These are phyloP conservation scores for Apodemus speciosus DNA, from an alignment of 2,113 vertebrate species.

Conservation along the genomic window DNA sequence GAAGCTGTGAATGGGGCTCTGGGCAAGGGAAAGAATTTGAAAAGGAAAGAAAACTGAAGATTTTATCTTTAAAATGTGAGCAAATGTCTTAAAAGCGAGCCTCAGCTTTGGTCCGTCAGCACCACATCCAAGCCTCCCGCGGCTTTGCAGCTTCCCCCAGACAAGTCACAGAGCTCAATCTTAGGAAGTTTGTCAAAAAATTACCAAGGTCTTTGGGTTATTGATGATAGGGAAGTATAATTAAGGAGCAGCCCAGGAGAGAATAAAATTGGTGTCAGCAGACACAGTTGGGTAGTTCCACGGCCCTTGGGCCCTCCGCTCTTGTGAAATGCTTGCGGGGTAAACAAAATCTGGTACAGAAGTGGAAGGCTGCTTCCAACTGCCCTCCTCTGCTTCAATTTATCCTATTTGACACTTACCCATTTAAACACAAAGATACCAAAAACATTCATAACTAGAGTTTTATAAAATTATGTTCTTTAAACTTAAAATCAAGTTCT, in stretches of 20 bases:
- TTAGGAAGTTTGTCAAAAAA: background rate
- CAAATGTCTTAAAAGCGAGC: background rate
- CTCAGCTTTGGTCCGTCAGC: background rate
- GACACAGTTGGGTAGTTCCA: background rate
- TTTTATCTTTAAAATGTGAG: slow-evolving; percentile 52
- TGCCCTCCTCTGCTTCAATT: slow-evolving; percentile 8
- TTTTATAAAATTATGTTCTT: slow-evolving; percentile 39
- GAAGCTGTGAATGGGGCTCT: slow-evolving; percentile 10
- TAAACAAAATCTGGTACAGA: background rate
- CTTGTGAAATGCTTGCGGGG: background rate
- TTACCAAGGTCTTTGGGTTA: background rate
- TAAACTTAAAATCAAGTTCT: slow-evolving; percentile 49
- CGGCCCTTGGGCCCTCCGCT: background rate
- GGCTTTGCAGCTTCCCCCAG: background rate
- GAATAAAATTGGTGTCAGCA: background rate
- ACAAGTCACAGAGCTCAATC: slow-evolving; percentile 33
- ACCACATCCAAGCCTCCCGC: background rate
- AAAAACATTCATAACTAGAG: background rate
- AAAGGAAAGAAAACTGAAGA: slow-evolving; percentile 30
- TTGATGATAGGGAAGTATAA: background rate
- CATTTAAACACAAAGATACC: slow-evolving; percentile 22
- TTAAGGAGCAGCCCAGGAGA: background rate
- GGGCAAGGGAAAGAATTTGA: slow-evolving; percentile 41
- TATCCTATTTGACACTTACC: slow-evolving; percentile 9
- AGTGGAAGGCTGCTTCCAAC: background rate